Conservation (phyloP, 1,140 invertebrate species). For the Trissolcus basalis region DNA sequence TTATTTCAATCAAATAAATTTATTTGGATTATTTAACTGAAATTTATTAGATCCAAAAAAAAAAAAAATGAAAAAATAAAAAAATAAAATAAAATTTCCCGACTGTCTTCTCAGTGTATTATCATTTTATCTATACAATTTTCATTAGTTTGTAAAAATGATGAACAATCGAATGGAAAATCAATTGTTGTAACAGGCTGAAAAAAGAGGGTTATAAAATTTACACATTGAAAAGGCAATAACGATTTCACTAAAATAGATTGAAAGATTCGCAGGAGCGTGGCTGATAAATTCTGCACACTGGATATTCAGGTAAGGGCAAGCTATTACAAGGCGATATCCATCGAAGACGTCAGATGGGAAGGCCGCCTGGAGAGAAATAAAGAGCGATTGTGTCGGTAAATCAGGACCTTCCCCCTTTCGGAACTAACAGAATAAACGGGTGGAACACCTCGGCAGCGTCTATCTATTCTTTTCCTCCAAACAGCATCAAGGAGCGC, state of each 20-base stretch:
- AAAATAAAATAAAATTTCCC: too few species aligned
- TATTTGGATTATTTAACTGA: too few species aligned
- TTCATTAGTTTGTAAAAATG: too few species aligned
- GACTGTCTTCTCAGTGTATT: too few species aligned
- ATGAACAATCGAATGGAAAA: neutral
- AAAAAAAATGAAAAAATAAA: too few species aligned
- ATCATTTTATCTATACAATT: too few species aligned
- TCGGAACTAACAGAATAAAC: conserved; percentile 40
- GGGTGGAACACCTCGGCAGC: conserved; percentile 45
- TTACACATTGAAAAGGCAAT: conserved; percentile 40
- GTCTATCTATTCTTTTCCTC: conserved; percentile 46
- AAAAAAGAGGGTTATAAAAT: conserved; percentile 14
- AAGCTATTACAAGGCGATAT: conserved; percentile 77
- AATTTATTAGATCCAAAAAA: too few species aligned
- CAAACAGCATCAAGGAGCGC: conserved; percentile 34
- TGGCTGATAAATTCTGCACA: conserved; percentile 66
- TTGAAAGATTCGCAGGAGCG: conserved; percentile 49
- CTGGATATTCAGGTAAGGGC: conserved; percentile 75
- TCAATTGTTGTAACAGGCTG: neutral
- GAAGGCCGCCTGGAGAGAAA: conserved; percentile 77
- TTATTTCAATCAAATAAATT: too few species aligned
- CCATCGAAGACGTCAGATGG: conserved; percentile 70
- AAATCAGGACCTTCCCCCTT: conserved; percentile 69
- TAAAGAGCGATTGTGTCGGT: conserved; percentile 77
- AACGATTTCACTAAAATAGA: conserved; percentile 51